These are phyloP conservation scores for Melangyna quadrimaculata DNA, from an alignment of 2,888 invertebrate genomes.

Conservation along the genomic window DNA sequence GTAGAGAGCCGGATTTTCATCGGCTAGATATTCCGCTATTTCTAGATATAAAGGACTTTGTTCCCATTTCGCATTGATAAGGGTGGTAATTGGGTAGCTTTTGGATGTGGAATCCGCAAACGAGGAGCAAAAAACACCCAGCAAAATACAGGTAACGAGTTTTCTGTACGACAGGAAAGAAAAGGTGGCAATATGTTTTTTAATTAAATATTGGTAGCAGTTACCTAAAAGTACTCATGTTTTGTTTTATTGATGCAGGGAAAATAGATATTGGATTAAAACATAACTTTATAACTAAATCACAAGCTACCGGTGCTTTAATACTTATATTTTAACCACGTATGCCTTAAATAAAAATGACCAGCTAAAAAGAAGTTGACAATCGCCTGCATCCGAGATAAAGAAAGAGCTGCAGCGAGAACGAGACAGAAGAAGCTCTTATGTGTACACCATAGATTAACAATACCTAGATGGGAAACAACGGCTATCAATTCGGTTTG, in stretches of 20 bases:
- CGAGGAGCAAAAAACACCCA: slow-evolving; percentile 7
- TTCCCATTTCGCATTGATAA: slow-evolving; percentile 97
- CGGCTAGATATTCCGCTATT: slow-evolving; percentile 92
- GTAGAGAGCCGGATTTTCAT: slow-evolving; percentile 90
- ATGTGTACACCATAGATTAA: no score
- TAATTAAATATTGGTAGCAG: not conserved
- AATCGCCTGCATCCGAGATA: not conserved
- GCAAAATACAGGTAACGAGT: slow-evolving; percentile 29
- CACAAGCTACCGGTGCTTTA: slow-evolving; percentile 39
- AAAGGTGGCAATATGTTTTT: not conserved
- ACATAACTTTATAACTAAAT: slow-evolving; percentile 38
- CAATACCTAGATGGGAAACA: no score
- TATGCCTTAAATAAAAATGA: slow-evolving; percentile 31
- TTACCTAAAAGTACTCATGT: slow-evolving; percentile 54
- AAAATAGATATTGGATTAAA: slow-evolving; percentile 14
- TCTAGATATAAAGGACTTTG: slow-evolving; percentile 95
- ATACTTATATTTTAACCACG: slow-evolving; percentile 44
- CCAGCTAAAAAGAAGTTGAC: slow-evolving; percentile 19
- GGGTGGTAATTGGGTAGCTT: slow-evolving; percentile 90
- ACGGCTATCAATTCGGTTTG: no score
- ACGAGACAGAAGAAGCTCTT: not conserved
- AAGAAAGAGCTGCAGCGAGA: not conserved
- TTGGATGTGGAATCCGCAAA: slow-evolving; percentile 67
- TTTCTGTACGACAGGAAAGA: slow-evolving; percentile 11
- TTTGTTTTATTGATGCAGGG: not conserved